Evolutionary conservation across 2,797 vertebrate genomes (phyloP).

Genomic region (Crenuchus spilurus): DNA sequence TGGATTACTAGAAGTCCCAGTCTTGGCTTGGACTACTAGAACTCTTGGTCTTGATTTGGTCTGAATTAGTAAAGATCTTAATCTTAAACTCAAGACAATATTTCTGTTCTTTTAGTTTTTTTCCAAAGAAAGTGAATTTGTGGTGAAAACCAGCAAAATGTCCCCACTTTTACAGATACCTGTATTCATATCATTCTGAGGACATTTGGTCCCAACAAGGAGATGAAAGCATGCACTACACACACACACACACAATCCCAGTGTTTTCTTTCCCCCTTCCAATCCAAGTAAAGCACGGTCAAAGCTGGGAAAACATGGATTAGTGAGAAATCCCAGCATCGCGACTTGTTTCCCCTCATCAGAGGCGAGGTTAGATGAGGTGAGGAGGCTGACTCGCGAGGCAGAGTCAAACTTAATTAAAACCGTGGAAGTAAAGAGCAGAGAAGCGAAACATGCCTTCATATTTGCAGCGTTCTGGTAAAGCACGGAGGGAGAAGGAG

Average conservation of each 20-base stretch:
- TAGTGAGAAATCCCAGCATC: slow-evolving; percentile 26
- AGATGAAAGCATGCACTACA: neutral
- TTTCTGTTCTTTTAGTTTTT: no score
- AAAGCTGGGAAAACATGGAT: slow-evolving; percentile 18
- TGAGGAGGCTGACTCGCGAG: slow-evolving; percentile 12
- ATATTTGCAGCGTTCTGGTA: slow-evolving; percentile 23
- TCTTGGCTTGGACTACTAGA: no score
- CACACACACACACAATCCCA: neutral
- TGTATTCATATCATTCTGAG: no score
- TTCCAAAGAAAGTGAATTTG: no score
- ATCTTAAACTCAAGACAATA: no score
- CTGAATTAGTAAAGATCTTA: no score
- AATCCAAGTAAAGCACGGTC: slow-evolving; percentile 1
- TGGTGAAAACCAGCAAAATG: no score
- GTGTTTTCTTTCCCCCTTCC: neutral
- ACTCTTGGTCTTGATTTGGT: no score
- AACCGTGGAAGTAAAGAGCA: slow-evolving; percentile 34
- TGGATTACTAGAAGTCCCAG: no score
- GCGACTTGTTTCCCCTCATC: slow-evolving; percentile 23
- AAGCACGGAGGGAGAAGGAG: slow-evolving; percentile 54
- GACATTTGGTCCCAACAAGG: no score
- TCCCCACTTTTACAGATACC: no score
- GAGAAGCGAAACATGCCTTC: slow-evolving; percentile 26
- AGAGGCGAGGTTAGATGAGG: slow-evolving; percentile 31
- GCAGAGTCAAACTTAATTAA: slow-evolving; percentile 47